Percentiles rank a stretch among this genome's conserved stretches.
These are phyloP conservation scores for Octomys mimax DNA, from an alignment of 2,797 vertebrate genomes.

Conservation along the genomic window DNA sequence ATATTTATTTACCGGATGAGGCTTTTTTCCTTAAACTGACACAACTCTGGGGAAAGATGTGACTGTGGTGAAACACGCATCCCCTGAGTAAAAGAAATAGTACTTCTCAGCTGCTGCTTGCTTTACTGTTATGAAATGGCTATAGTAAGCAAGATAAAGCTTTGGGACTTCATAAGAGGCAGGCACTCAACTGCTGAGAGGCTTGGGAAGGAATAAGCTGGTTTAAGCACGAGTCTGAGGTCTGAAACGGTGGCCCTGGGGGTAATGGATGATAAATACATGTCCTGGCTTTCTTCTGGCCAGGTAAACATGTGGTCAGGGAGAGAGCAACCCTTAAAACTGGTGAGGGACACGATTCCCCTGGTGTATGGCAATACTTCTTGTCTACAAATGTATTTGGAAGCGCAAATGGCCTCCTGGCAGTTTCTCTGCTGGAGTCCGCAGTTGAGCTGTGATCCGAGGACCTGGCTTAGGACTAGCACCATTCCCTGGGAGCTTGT, in stretches of 20 bases:
- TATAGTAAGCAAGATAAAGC: background rate
- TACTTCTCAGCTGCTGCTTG: background rate
- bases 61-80: background rate
- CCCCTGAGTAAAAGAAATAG: background rate
- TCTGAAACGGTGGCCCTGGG: background rate
- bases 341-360: background rate
- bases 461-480: background rate
- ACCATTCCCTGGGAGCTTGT: background rate
- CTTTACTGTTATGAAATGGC: background rate
- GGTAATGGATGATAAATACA: background rate
- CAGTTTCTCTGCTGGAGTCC: background rate
- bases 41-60: background rate
- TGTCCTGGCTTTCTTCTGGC: background rate
- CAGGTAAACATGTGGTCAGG: background rate
- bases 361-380: background rate
- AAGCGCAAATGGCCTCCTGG: background rate
- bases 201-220: background rate
- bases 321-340: background rate
- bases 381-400: background rate
- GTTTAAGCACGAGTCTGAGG: background rate
- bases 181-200: background rate
- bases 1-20: background rate
- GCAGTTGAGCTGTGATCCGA: background rate
- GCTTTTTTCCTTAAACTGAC: background rate
- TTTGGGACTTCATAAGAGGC: background rate